Base-by-base conservation (phyloP, 2,888 invertebrate genomes). In the Cancer borealis region DNA sequence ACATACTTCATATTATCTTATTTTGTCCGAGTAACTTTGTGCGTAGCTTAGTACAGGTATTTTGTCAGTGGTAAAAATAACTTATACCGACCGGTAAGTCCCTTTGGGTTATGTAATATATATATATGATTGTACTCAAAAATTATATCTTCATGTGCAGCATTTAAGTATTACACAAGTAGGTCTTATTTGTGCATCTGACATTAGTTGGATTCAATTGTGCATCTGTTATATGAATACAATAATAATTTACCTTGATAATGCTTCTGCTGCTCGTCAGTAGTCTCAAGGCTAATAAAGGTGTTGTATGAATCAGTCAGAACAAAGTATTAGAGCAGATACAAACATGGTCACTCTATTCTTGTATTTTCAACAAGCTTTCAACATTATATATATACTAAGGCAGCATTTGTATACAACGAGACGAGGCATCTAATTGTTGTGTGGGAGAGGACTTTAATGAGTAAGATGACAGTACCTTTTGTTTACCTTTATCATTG, bases 401-500 rank as follows among this genome's bases (percentile, higher is more conserved):
- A 73, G 21, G 54, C 66, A 66, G 17, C n/a, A 14, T n/a, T 39
- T 84, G 12, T 84, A 39, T 39, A 84, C 39, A 39, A 84, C 39
- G 39, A 84, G 30, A 39, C 8, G 39, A 84, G 84, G 39, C 39
- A 84, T 39, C 84, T 39, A 84, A 17, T 84, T 30, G 14, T 84
- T 39, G 4, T 39, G 84, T 39, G 92, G 79, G 45, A 87, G 92
- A 92, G 47, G 49, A 94, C 60, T 90, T 46, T 47, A 92, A 88
- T 79, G 46, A 46, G 47, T 92, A 95, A 93, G 93, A 95, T 93
- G 92, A 95, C 93, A 95, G 93, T 95, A 95, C 95, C 95, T 91
- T 95, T 95, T 95, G 93, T 91, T 95, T 95, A 93, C 95, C 95
- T 92, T 92, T 91, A 95, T 95, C 91, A 89, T 92, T 94, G 95